These are phyloP conservation scores for Luscinia megarhynchos DNA, from an alignment of 2,797 vertebrate genomes.

Conservation along the genomic window DNA sequence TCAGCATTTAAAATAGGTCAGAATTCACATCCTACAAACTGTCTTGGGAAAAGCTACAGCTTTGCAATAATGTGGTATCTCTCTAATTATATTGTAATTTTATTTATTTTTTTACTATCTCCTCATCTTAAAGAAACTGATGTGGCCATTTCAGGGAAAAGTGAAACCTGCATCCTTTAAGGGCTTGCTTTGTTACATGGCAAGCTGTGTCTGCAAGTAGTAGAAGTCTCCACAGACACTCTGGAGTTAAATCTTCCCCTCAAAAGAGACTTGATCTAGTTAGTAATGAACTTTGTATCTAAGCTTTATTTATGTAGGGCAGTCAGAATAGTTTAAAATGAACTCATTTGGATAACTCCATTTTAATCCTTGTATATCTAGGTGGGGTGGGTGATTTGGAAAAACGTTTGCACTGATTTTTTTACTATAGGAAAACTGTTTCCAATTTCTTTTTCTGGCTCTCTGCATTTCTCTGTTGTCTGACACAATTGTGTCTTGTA, in stretches of 20 bases:
- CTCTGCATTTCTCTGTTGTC: not conserved
- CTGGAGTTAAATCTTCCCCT: not conserved
- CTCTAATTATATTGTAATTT: not conserved
- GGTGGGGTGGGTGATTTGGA: not conserved
- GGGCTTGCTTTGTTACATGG: not conserved
- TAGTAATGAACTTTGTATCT: not conserved
- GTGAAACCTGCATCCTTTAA: not conserved
- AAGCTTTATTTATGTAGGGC: not conserved
- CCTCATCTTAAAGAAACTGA: not conserved
- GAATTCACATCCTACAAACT: slow-evolving; percentile 5
- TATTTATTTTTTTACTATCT: not conserved
- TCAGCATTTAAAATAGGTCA: slow-evolving; percentile 60
- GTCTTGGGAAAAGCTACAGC: slow-evolving; percentile 5
- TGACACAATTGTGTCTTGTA: not conserved
- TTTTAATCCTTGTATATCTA: not conserved
- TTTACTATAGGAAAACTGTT: not conserved
- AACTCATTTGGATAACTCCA: not conserved
- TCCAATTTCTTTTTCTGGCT: not conserved
- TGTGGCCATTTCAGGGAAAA: not conserved
- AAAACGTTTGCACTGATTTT: not conserved
- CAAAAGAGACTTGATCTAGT: not conserved
- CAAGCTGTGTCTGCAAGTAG: not conserved
- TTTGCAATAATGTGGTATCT: not conserved
- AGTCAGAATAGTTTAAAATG: not conserved
- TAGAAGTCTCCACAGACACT: not conserved